phyloP scores from a whole-genome alignment of 2,797 vertebrate genomes.

The Eupleurogrammus muticus region DNA sequence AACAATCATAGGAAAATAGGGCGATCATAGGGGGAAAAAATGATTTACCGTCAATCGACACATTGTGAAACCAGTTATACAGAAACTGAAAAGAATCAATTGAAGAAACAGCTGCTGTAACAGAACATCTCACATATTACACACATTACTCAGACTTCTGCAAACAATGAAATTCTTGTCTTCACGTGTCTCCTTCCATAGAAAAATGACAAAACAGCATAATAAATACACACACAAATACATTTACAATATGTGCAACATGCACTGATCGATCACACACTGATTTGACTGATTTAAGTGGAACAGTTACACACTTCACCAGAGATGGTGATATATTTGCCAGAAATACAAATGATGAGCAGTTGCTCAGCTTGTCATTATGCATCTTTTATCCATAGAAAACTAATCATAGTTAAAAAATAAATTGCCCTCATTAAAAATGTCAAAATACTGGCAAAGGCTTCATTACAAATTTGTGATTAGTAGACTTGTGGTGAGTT shows the following conservation, averaged over 20 bases:
- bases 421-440: not conserved
- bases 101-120: not conserved
- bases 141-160: not conserved
- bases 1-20: not conserved
- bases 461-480: too few relatives aligned
- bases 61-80: conserved; percentile 6
- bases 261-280: not conserved
- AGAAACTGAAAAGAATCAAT: not conserved
- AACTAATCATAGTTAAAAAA: not conserved
- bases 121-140: not conserved
- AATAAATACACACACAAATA: not conserved
- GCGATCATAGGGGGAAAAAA: not conserved
- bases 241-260: not conserved
- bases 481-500: too few relatives aligned
- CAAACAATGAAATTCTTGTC: not conserved
- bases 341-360: not conserved
- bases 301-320: not conserved
- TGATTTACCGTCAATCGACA: not conserved
- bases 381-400: not conserved
- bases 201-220: not conserved
- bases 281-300: not conserved
- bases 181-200: not conserved
- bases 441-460: not conserved
- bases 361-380: not conserved
- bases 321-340: not conserved